These are phyloP conservation scores for Sepioteuthis lessoniana DNA, from an alignment of 2,888 invertebrate genomes.

Conservation along the genomic window DNA sequence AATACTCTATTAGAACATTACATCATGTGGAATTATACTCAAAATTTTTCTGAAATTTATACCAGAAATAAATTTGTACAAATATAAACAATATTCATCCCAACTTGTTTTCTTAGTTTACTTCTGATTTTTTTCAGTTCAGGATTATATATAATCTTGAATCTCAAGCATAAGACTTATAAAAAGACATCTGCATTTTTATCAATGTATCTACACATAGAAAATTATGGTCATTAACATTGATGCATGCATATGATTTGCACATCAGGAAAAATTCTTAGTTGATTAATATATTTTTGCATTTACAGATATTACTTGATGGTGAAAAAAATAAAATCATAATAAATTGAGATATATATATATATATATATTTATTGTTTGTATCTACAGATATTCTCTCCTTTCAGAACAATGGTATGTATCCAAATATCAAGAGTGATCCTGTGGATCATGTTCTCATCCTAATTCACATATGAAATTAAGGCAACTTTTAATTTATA, in stretches of 20 bases:
- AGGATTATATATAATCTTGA: neutral
- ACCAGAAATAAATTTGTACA: neutral
- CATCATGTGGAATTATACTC: neutral
- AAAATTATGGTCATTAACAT: neutral
- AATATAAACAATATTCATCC: neutral
- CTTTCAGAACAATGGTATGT: slow-evolving; percentile 42
- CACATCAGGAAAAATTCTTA: neutral
- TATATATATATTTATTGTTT: neutral
- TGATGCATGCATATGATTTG: neutral
- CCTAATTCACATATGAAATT: neutral
- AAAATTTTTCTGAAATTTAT: neutral
- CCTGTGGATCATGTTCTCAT: neutral
- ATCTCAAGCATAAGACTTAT: neutral
- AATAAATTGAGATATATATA: neutral
- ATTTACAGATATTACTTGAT: neutral
- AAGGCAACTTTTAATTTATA: neutral
- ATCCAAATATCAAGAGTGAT: slow-evolving; percentile 49
- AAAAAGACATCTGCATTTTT: neutral
- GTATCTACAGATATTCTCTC: neutral
- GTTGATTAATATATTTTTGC: neutral
- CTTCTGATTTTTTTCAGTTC: neutral
- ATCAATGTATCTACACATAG: neutral
- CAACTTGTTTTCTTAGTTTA: neutral
- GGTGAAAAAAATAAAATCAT: neutral
- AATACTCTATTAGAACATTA: neutral